These are phyloP conservation scores for Platygyra sinensis DNA, from an alignment of 64 coral and sea anemone species.

Conservation along the genomic window DNA sequence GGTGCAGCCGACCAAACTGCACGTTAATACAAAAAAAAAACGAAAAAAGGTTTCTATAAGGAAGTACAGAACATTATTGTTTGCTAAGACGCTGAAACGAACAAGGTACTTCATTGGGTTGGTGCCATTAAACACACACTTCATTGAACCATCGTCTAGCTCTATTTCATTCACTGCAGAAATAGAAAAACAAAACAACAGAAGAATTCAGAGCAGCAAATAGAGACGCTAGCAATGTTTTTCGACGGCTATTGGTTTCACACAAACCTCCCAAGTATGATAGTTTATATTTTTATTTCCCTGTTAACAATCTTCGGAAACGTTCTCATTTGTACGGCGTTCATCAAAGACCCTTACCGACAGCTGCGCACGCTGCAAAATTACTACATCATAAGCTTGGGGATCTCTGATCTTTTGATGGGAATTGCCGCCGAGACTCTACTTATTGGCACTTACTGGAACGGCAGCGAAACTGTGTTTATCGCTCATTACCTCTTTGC, in stretches of 20 bases:
- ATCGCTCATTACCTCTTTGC: slow-evolving; percentile 62
- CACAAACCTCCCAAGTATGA: slow-evolving; percentile 48
- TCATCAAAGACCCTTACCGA: slow-evolving; percentile 59
- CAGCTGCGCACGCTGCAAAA: slow-evolving; percentile 73
- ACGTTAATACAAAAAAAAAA: no score
- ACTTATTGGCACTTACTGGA: slow-evolving; percentile 68
- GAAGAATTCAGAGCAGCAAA: no score
- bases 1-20: no score
- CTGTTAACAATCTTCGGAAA: slow-evolving; percentile 63
- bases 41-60: no score
- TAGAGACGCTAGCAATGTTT: slow-evolving; percentile 31
- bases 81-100: no score
- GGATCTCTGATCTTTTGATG: slow-evolving; percentile 80
- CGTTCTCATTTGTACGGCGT: slow-evolving; percentile 61
- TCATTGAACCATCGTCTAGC: no score
- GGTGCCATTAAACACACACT: no score
- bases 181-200: no score
- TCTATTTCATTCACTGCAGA: no score
- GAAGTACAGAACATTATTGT: no score
- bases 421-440: slow-evolving; percentile 57
- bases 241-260: slow-evolving; percentile 82
- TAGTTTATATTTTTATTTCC: slow-evolving; percentile 67
- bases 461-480: slow-evolving; percentile 39
- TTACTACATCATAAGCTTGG: slow-evolving; percentile 80
- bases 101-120: no score